phyloP scores from a whole-genome alignment of 1,140 invertebrate species.

The Trypoxylus dichotomus region DNA sequence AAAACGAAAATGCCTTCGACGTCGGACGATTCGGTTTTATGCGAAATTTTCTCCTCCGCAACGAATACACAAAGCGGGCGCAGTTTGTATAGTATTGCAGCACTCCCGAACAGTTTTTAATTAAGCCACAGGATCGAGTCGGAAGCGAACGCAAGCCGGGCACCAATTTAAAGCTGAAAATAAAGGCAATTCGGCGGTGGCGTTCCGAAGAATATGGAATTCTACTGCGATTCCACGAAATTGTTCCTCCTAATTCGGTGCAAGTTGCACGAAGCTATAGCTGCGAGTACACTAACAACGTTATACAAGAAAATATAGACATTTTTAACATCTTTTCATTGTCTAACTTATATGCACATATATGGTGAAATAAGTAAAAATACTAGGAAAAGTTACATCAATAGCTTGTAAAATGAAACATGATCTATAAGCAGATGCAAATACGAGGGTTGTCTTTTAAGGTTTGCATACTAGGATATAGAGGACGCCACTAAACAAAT shows the following conservation, averaged over 20 bases:
- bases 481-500: no score
- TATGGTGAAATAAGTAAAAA: no score
- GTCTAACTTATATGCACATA: no score
- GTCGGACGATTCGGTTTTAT: background rate
- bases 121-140: background rate
- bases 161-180: background rate
- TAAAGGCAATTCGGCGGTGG: background rate
- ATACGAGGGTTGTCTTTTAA: no score
- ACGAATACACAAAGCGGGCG: background rate
- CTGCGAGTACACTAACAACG: no score
- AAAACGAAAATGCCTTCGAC: background rate
- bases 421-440: no score
- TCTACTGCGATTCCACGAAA: background rate
- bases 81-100: background rate
- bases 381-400: no score
- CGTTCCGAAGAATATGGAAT: background rate
- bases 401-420: no score
- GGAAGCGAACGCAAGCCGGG: background rate
- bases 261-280: no score
- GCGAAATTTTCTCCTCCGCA: background rate
- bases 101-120: background rate
- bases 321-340: no score
- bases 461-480: no score
- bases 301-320: no score
- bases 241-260: background rate